These are phyloP conservation scores for Anguilla rostrata DNA, from an alignment of 2,113 vertebrate genomes.

Conservation along the genomic window DNA sequence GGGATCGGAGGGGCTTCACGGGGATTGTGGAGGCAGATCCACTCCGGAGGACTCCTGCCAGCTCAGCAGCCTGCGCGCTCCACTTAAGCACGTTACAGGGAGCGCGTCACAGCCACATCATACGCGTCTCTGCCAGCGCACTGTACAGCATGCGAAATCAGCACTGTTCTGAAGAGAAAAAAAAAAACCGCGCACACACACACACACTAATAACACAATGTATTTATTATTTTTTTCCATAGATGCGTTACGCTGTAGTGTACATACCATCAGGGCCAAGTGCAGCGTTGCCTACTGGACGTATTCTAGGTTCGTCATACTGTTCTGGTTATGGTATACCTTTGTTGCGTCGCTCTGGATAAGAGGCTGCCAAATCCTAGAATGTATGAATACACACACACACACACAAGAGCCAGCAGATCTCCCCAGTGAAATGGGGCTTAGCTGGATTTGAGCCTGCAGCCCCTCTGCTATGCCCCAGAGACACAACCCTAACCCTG, in stretches of 20 bases:
- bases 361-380: too few relatives aligned
- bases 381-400: too few relatives aligned
- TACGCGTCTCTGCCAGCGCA: neutral
- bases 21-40: neutral
- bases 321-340: too few relatives aligned
- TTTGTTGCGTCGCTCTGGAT: too few relatives aligned
- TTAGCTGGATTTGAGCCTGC: neutral
- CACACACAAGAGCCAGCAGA: constrained; percentile 3
- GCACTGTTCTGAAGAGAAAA: neutral
- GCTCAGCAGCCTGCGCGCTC: constrained; percentile 16
- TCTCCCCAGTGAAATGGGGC: neutral
- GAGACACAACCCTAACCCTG: neutral
- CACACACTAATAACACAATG: too few relatives aligned
- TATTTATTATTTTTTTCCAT: too few relatives aligned
- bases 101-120: neutral
- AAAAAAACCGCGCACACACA: neutral
- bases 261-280: too few relatives aligned
- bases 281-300: too few relatives aligned
- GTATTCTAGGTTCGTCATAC: too few relatives aligned
- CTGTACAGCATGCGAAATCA: constrained; percentile 2
- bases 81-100: constrained; percentile 2
- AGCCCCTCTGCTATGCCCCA: neutral
- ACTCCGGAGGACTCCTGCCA: neutral
- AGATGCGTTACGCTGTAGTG: too few relatives aligned
- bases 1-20: too few relatives aligned